Conservation (phyloP, 2,888 invertebrate species). For the Arge pagana region DNA sequence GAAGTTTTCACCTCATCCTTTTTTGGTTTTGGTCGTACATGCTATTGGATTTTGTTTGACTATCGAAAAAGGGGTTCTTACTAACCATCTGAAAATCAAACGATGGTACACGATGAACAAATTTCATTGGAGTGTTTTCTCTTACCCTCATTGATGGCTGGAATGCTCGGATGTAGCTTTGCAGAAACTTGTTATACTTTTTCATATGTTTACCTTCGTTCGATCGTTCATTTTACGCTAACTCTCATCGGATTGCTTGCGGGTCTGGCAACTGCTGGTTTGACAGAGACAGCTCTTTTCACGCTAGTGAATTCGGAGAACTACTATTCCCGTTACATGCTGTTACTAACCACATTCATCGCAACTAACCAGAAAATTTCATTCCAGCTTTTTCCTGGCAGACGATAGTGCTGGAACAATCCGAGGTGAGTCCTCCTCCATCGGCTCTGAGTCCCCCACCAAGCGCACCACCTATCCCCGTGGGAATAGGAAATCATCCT, state of each 20-base stretch:
- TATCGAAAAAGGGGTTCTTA: conserved; percentile 32
- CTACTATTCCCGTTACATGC: too few species aligned
- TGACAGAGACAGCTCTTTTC: conserved; percentile 10
- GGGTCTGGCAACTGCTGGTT: conserved; percentile 35
- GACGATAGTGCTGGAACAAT: conserved; percentile 50
- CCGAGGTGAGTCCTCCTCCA: conserved; percentile 52
- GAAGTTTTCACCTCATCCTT: conserved; percentile 31
- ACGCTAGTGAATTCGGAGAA: neutral
- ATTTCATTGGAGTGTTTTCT: too few species aligned
- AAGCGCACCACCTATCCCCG: conserved; percentile 54
- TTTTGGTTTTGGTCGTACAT: conserved; percentile 25
- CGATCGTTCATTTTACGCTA: conserved; percentile 31
- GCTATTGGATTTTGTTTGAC: conserved; percentile 35
- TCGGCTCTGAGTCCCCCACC: conserved; percentile 54
- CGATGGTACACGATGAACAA: conserved; percentile 17
- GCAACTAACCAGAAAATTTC: conserved; percentile 46
- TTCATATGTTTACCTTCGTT: conserved; percentile 22
- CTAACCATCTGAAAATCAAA: conserved; percentile 28
- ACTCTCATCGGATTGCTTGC: conserved; percentile 36
- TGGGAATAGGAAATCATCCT: conserved; percentile 47
- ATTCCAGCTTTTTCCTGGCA: conserved; percentile 55
- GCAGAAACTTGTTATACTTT: neutral
- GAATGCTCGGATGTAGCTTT: too few species aligned
- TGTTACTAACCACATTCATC: conserved; percentile 45
- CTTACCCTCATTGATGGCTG: too few species aligned